These are phyloP conservation scores for Nanorana parkeri DNA, from an alignment of 2,113 vertebrate genomes.

Conservation along the genomic window DNA sequence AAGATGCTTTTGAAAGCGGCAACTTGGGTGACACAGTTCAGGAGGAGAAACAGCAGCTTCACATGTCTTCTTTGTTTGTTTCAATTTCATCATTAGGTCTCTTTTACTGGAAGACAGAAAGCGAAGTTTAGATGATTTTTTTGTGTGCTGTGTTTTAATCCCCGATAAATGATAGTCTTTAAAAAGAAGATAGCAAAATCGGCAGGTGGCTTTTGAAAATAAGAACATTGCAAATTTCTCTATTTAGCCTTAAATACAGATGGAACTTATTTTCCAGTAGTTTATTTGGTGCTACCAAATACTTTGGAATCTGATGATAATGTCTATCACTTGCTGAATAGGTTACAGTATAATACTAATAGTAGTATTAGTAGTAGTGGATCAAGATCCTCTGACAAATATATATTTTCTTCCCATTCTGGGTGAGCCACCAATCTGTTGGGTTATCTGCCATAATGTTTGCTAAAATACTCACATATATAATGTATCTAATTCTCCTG, in stretches of 20 bases:
- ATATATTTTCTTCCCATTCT: too few relatives aligned
- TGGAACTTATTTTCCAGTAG: constrained; percentile 58
- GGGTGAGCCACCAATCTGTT: too few relatives aligned
- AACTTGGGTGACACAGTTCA: constrained; percentile 60
- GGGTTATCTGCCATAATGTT: too few relatives aligned
- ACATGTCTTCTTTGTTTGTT: constrained; percentile 63
- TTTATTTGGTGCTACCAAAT: constrained; percentile 61
- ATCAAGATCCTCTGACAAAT: too few relatives aligned
- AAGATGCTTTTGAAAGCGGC: constrained; percentile 53
- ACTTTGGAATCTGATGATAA: constrained; percentile 9
- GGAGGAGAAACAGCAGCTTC: constrained; percentile 56
- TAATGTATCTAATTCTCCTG: too few relatives aligned
- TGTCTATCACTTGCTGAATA: not conserved
- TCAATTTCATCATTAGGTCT: constrained; percentile 59
- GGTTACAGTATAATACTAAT: not conserved
- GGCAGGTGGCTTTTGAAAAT: constrained; percentile 53
- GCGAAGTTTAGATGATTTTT: not conserved
- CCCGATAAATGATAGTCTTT: constrained; percentile 14
- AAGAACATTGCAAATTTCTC: constrained; percentile 61
- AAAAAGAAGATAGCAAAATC: constrained; percentile 59
- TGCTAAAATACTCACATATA: too few relatives aligned
- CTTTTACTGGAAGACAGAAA: constrained; percentile 42
- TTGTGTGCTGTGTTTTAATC: constrained; percentile 27
- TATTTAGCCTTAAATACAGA: constrained; percentile 49
- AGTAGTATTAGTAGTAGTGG: too few relatives aligned